Conservation (phyloP, 2,113 vertebrate species). For the Lophius piscatorius region DNA sequence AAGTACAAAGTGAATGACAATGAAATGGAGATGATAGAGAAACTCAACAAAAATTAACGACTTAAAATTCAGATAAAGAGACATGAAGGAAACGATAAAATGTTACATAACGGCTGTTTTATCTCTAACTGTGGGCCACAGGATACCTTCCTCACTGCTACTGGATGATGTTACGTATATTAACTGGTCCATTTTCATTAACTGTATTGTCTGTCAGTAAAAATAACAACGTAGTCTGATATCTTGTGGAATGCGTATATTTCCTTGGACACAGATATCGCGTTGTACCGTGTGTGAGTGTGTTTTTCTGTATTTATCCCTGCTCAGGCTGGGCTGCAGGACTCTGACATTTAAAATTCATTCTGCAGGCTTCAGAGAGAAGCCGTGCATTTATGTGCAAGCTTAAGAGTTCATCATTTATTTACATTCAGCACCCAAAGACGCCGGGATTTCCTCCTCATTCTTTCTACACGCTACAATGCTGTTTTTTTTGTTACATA, state of each 20-base stretch:
- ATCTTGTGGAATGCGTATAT: slow-evolving; percentile 2
- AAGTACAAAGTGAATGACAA: slow-evolving; percentile 1
- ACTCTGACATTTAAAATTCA: slow-evolving; percentile 60
- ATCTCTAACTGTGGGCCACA: slow-evolving; percentile 4
- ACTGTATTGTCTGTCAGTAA: slow-evolving; percentile 5
- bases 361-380: slow-evolving; percentile 43
- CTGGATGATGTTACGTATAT: slow-evolving; percentile 20
- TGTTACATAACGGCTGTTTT: slow-evolving; percentile 2
- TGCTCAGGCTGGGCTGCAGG: slow-evolving; percentile 14
- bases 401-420: slow-evolving; percentile 64
- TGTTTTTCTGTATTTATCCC: slow-evolving; percentile 4
- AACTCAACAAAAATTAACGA: background rate
- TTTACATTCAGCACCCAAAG: slow-evolving; percentile 35
- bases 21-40: background rate
- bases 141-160: slow-evolving; percentile 1
- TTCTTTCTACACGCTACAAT: slow-evolving; percentile 22
- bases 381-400: slow-evolving; percentile 44
- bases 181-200: slow-evolving; percentile 15
- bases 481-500: slow-evolving; percentile 30
- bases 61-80: background rate
- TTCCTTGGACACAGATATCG: slow-evolving; percentile 27
- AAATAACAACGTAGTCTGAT: slow-evolving; percentile 6
- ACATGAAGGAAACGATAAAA: slow-evolving; percentile 6
- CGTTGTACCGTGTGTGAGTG: background rate
- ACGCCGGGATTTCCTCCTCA: background rate